Evolutionary conservation across 2,888 invertebrate species (phyloP).

Genomic region (Sinotaia quadrata): DNA sequence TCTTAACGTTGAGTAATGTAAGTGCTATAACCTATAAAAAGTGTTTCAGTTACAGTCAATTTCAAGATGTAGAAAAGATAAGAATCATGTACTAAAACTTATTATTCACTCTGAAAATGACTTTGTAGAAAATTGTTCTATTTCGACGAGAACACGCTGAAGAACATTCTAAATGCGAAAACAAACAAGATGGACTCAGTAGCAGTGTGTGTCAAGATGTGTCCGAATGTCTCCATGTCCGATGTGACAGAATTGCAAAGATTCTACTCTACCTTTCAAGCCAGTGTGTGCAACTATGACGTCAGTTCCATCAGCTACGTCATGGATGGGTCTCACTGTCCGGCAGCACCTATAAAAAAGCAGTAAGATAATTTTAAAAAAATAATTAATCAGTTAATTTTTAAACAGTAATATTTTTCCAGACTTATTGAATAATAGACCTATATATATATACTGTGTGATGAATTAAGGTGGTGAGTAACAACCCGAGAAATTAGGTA

Average conservation of each 20-base stretch:
- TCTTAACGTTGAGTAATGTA: too few species aligned
- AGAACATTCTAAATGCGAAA: conserved; percentile 34
- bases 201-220: conserved; percentile 90
- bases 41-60: too few species aligned
- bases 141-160: conserved; percentile 47
- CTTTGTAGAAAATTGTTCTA: conserved; percentile 51
- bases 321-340: conserved; percentile 77
- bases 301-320: conserved; percentile 52
- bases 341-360: conserved; percentile 71
- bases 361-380: background rate
- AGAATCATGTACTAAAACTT: background rate
- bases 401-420: too few species aligned
- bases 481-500: too few species aligned
- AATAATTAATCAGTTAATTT: background rate
- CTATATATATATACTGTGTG: too few species aligned
- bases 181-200: conserved; percentile 77
- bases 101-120: background rate
- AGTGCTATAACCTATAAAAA: too few species aligned
- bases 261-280: conserved; percentile 82
- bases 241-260: conserved; percentile 80
- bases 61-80: too few species aligned
- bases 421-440: too few species aligned
- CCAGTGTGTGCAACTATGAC: conserved; percentile 81
- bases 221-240: conserved; percentile 81
- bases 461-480: too few species aligned